These are phyloP conservation scores for Gnathochromis pfefferi DNA, from an alignment of 2,113 vertebrate genomes.

Conservation along the genomic window DNA sequence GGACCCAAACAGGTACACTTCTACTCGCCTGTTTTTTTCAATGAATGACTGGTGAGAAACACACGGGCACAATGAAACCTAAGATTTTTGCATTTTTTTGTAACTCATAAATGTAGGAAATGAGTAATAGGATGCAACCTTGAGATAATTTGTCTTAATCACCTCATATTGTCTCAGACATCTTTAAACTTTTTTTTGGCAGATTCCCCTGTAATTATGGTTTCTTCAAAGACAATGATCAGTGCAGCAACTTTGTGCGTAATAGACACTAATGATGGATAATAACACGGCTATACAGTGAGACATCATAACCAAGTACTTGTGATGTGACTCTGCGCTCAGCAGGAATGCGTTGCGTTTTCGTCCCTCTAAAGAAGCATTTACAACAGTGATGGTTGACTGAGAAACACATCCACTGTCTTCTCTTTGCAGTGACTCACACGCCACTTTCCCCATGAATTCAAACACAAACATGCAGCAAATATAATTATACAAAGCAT, in stretches of 20 bases:
- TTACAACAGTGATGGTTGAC: not conserved
- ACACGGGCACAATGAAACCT: not conserved
- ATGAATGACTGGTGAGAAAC: not conserved
- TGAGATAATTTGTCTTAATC: conserved; percentile 41
- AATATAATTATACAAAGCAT: not conserved
- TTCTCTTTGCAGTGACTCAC: not conserved
- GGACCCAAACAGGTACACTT: conserved; percentile 14
- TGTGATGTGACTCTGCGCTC: conserved; percentile 10
- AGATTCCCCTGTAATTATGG: conserved; percentile 52
- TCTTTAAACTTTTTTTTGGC: conserved; percentile 32
- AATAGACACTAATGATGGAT: conserved; percentile 56
- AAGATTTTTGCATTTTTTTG: not conserved
- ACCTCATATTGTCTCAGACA: conserved; percentile 39
- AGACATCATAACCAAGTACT: not conserved
- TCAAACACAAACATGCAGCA: not conserved
- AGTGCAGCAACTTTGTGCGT: conserved; percentile 38
- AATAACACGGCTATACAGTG: conserved; percentile 23
- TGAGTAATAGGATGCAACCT: conserved; percentile 20
- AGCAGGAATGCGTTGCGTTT: not conserved
- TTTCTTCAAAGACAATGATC: conserved; percentile 41
- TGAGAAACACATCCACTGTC: not conserved
- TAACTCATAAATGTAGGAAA: not conserved
- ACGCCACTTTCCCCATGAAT: not conserved
- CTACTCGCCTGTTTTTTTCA: not conserved
- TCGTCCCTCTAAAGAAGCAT: not conserved